These are phyloP conservation scores for Drosophila ochracea DNA, from an alignment of 2,888 invertebrate species.

Conservation along the genomic window DNA sequence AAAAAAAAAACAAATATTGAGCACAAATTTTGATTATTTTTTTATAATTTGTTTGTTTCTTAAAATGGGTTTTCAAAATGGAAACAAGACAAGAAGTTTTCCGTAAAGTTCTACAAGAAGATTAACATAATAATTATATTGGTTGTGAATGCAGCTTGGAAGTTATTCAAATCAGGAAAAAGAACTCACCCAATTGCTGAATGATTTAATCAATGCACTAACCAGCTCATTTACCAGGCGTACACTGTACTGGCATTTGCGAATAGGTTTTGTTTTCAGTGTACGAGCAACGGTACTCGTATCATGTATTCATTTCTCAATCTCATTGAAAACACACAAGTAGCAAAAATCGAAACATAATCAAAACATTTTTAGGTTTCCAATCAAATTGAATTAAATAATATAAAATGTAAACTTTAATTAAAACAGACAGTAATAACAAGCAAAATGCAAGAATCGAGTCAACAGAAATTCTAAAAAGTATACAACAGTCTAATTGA, in stretches of 20 bases:
- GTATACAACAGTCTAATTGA: conserved; percentile 63
- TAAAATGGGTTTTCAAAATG: conserved; percentile 13
- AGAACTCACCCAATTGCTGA: conserved; percentile 65
- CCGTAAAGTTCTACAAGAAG: conserved; percentile 11
- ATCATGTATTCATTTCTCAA: conserved; percentile 38
- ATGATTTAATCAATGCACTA: conserved; percentile 53
- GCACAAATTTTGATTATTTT: conserved; percentile 49
- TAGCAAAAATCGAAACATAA: conserved; percentile 77
- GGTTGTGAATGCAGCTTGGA: conserved; percentile 79
- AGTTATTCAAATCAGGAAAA: conserved; percentile 68
- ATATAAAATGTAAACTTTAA: conserved; percentile 59
- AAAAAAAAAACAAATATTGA: conserved; percentile 35
- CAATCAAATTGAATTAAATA: conserved; percentile 75
- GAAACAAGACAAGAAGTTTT: not conserved
- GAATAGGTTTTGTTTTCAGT: conserved; percentile 47
- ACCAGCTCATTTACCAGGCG: conserved; percentile 29
- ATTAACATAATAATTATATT: conserved; percentile 71
- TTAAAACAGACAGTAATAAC: conserved; percentile 55
- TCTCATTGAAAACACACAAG: conserved; percentile 38
- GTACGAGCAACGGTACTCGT: conserved; percentile 36
- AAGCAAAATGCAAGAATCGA: conserved; percentile 47
- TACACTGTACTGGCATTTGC: conserved; percentile 28
- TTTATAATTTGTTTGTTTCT: conserved; percentile 20
- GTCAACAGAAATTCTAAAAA: conserved; percentile 62
- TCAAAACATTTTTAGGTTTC: conserved; percentile 79